These are phyloP conservation scores for Phyllotreta cruciferae DNA, from an alignment of 2,888 invertebrate species.

Conservation along the genomic window DNA sequence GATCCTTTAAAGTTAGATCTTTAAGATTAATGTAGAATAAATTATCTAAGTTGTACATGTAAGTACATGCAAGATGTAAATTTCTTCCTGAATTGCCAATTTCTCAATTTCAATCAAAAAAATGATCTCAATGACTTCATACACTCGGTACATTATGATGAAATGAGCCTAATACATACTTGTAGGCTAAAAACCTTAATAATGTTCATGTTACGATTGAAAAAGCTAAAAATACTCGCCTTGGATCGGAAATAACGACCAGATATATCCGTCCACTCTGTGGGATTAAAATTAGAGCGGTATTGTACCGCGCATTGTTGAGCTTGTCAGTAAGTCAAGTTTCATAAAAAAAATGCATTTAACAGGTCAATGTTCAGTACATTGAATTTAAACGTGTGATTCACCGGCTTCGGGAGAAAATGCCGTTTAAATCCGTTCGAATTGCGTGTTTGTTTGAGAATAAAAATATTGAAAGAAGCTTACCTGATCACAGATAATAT, in stretches of 20 bases:
- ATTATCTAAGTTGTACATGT: no score
- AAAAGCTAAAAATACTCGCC: slow-evolving; percentile 35
- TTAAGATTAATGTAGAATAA: no score
- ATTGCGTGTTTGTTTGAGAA: slow-evolving; percentile 1
- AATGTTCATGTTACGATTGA: slow-evolving; percentile 29
- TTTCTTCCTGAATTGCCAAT: no score
- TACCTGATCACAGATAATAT: slow-evolving; percentile 98
- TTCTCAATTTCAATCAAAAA: no score
- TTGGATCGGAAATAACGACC: slow-evolving; percentile 31
- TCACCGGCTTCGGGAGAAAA: not conserved
- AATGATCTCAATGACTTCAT: no score
- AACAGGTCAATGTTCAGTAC: slow-evolving; percentile 15
- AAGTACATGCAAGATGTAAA: no score
- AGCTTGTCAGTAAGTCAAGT: slow-evolving; percentile 15
- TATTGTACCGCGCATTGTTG: slow-evolving; percentile 1
- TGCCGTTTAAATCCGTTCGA: not conserved
- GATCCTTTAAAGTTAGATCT: no score
- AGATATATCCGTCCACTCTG: slow-evolving; percentile 31
- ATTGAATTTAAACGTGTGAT: slow-evolving; percentile 10
- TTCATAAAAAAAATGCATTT: slow-evolving; percentile 10
- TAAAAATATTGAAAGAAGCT: slow-evolving; percentile 47
- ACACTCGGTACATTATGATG: no score
- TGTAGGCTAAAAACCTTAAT: slow-evolving; percentile 20
- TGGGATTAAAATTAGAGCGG: slow-evolving; percentile 17
- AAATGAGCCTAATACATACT: no score